Base-by-base conservation (phyloP, 2,888 invertebrate species). In the Nemoura dubitans region DNA sequence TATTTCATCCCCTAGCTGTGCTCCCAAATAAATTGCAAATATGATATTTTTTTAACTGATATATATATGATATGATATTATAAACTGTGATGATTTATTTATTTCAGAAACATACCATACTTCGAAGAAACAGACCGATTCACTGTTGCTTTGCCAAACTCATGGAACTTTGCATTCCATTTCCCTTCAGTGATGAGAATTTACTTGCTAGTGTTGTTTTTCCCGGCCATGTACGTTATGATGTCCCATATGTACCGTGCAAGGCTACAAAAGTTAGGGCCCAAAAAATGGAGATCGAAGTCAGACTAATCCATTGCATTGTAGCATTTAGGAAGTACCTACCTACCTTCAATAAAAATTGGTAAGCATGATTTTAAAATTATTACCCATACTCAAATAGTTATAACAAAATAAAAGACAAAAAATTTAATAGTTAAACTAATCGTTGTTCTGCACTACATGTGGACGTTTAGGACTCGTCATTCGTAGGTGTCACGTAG, bases 201-300 rank as follows among this genome's bases (percentile, higher is more conserved):
- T 0, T 97, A 98, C 91, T 91, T 98, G 21, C 91, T 98, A 43
- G 89, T 97, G 14, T 92, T 97, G 0, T 94, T 96, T 84, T 93
- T 97, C 89, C 97, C 98, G 93, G 93, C 95, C 0, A 93, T 96
- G 90, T 96, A 95, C 90, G 92, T 95, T 25, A 92, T 98, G 87
- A 96, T 98, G 96, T 94, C 94, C 0, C 96, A 97, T 89, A 98
- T 98, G 98, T 94, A 96, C 89, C 94, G 94, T 89, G 93, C 94
- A 6, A 93, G 98, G 85, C 93, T 93, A 42, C 94, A 94, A 86
- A 96, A 96, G 90, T 91, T 97, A 77, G 94, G 92, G 0, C 90
- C 90, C 0, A 87, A 87, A 77, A 88, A 87, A 43, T 88, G 85
- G 86, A 83, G 84, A 7, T 82, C 84, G 1, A 88, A 88, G 81